Percentiles rank a stretch among this genome's conserved stretches.
These are phyloP conservation scores for Drosophila neutralis DNA, from an alignment of 2,888 invertebrate species.

Conservation along the genomic window DNA sequence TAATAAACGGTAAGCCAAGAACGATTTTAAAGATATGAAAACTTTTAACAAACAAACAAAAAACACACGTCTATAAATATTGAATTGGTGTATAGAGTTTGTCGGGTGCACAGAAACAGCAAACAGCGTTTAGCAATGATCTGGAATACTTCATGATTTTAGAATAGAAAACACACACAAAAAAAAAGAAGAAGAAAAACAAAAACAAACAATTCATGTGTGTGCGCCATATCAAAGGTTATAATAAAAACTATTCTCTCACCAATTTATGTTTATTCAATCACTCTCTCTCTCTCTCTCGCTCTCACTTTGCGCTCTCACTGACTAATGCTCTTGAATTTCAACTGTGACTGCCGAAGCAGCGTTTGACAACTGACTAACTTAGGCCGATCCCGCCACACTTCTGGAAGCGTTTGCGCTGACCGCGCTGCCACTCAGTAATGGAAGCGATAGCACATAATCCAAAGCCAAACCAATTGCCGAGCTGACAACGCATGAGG, in stretches of 20 bases:
- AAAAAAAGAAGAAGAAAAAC: constrained; percentile 4
- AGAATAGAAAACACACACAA: constrained; percentile 39
- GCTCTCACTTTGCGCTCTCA: constrained; percentile 9
- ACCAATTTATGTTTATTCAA: constrained; percentile 50
- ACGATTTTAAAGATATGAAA: constrained; percentile 19
- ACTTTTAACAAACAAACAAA: constrained; percentile 6
- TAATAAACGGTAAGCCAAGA: constrained; percentile 23
- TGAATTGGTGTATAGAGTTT: constrained; percentile 6
- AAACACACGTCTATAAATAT: background rate
- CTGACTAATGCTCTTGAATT: constrained; percentile 12
- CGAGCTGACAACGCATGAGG: background rate
- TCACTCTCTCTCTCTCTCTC: background rate
- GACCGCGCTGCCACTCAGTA: constrained; percentile 48
- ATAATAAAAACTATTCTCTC: constrained; percentile 52
- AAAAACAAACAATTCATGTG: constrained; percentile 27
- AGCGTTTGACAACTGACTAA: constrained; percentile 61
- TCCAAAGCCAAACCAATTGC: constrained; percentile 38
- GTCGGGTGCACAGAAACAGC: constrained; percentile 9
- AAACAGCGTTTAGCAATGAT: constrained; percentile 26
- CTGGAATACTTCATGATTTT: constrained; percentile 33
- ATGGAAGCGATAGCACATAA: constrained; percentile 54
- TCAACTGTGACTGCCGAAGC: constrained; percentile 38
- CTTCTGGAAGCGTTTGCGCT: constrained; percentile 53
- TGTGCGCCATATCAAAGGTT: constrained; percentile 34
- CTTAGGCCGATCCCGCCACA: constrained; percentile 53